Percentiles rank a stretch among this genome's conserved stretches.
phyloP scores from a whole-genome alignment of 2,888 invertebrate genomes.

The Sinotaia quadrata region DNA sequence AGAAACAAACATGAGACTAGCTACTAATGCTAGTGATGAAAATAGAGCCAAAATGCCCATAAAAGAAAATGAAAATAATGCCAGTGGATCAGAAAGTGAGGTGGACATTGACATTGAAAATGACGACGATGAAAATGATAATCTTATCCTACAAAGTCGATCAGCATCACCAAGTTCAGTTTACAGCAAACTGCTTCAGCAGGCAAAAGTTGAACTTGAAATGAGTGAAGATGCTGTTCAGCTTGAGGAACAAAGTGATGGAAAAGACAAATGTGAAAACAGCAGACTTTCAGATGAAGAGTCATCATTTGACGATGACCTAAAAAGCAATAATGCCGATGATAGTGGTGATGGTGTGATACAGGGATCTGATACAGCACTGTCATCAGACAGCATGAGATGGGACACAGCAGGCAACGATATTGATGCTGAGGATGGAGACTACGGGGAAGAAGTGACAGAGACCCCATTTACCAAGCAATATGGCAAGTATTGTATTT shows the following conservation, averaged over 20 bases:
- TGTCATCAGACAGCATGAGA: not conserved
- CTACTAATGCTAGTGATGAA: constrained; percentile 8
- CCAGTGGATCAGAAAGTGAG: constrained; percentile 16
- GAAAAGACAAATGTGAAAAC: not conserved
- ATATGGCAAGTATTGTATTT: no score
- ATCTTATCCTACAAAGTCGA: constrained; percentile 50
- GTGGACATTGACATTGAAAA: constrained; percentile 61
- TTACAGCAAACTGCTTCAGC: constrained; percentile 55
- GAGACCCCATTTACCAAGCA: no score
- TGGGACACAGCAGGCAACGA: not conserved
- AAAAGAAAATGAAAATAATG: constrained; percentile 27
- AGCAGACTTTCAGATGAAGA: not conserved
- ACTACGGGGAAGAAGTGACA: constrained; percentile 12
- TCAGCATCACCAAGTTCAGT: constrained; percentile 65
- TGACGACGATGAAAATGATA: constrained; percentile 56
- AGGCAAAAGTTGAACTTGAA: constrained; percentile 39
- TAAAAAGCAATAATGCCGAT: not conserved
- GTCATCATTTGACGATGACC: not conserved
- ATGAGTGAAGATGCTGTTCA: not conserved
- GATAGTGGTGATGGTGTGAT: constrained; percentile 4
- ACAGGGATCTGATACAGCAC: not conserved
- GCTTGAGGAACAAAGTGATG: not conserved
- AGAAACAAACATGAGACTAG: no score
- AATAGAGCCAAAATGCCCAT: constrained; percentile 12
- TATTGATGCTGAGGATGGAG: constrained; percentile 1